Percentiles rank a stretch among this genome's conserved stretches.
Evolutionary conservation across 2,113 vertebrate genomes (phyloP).

Genomic region (Ciconia maguari): DNA sequence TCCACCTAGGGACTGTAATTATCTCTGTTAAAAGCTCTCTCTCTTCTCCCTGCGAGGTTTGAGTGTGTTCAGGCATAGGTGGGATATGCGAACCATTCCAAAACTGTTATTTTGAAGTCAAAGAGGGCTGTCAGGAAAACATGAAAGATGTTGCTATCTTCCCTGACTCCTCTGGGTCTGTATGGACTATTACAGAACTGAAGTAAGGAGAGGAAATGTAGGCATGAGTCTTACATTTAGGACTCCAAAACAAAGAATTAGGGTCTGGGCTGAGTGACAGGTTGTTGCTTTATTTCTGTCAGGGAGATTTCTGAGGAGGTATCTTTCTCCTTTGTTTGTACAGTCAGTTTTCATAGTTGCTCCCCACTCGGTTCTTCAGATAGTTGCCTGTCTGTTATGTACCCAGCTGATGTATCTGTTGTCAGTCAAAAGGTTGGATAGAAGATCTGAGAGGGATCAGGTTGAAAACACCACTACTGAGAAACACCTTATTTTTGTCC

Average conservation of each 20-base stretch:
- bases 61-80: not conserved
- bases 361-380: not conserved
- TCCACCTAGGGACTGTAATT: not conserved
- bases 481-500: not conserved
- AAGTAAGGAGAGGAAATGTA: not conserved
- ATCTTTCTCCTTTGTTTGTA: not conserved
- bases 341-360: not conserved
- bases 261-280: not conserved
- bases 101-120: not conserved
- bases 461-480: not conserved
- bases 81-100: not conserved
- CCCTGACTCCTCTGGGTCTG: not conserved
- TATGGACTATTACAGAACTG: not conserved
- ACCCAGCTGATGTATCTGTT: not conserved
- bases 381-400: not conserved
- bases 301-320: not conserved
- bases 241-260: not conserved
- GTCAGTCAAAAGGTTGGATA: not conserved
- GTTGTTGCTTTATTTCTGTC: not conserved
- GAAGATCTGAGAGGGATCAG: not conserved
- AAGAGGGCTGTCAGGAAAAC: not conserved
- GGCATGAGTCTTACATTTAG: not conserved
- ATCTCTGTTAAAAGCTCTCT: not conserved
- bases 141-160: not conserved
- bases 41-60: not conserved